Evolutionary conservation across 1,140 invertebrate species (phyloP), one percentile per base, ranked within the genome.

Genomic region (Chlorops oryzae): DNA sequence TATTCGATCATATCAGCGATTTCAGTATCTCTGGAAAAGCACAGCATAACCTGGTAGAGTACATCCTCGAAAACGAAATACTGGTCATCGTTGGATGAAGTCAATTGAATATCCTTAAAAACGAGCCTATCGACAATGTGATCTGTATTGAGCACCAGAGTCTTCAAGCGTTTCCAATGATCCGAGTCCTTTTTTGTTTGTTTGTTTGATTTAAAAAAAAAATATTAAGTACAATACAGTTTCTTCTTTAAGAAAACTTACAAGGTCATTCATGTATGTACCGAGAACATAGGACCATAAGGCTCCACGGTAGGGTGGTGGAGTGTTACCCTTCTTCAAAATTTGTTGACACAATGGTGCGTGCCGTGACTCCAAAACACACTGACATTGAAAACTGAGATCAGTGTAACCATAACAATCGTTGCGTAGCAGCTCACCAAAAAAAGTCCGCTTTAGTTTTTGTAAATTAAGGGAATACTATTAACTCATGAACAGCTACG

Each of bases 21-120:
- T 60, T 86, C 83, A 0, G 85, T 82, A 72, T 98, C 93, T 49
- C 93, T 79, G 13, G 90, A 93, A 74, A 97, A 96, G 60, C 91
- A 94, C 21, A 98, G 68, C 78, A 97, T 82, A n/a, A 92, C 90
- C 78, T 96, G 92, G 73, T 96, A 95, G 0, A 97, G 75, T 32
- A 94, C 81, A 74, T 98, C 94, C 78, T 96, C 93, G 74, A 96
- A 98, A 0, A 98, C 92, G 75, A 98, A 98, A 70, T 97, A 96
- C 65, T 96, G 92, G 70, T 97, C 93, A 69, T 98, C 94, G 72
- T 97, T 97, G 5, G 91, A 92, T 0, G 93, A 92, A 10, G 93
- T 97, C 32, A 96, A 72, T 72, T 95, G 92, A 3, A 98, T 90
- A 74, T 97, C 94, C 78, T 96, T 96, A 53, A 95, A 91, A 58